Conservation (phyloP, 2,797 vertebrate genomes). For the Coregonus ussuriensis region DNA sequence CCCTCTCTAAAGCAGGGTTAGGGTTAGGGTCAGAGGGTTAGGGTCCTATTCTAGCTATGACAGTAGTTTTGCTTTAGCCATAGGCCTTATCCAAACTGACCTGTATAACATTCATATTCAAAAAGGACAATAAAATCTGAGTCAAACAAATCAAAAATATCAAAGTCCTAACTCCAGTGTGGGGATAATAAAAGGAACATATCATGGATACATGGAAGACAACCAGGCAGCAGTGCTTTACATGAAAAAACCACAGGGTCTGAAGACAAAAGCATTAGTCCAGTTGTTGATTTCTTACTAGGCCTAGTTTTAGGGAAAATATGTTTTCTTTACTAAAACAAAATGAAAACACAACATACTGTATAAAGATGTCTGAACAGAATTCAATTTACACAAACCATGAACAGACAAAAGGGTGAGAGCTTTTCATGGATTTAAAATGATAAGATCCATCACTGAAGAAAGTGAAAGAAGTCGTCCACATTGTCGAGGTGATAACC, state of each 20-base stretch:
- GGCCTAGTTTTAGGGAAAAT: conserved; percentile 24
- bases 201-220: conserved; percentile 28
- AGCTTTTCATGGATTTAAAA: conserved; percentile 41
- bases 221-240: conserved; percentile 64
- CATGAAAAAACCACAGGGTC: conserved; percentile 57
- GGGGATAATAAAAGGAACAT: conserved; percentile 61
- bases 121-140: conserved; percentile 49
- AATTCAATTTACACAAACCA: conserved; percentile 58
- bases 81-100: conserved; percentile 53
- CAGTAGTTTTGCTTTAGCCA: conserved; percentile 77
- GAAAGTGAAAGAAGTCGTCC: background rate
- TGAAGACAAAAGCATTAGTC: conserved; percentile 33
- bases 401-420: conserved; percentile 23
- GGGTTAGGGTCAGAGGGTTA: conserved; percentile 18
- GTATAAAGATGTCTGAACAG: conserved; percentile 53
- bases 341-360: conserved; percentile 68
- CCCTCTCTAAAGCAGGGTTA: conserved; percentile 35
- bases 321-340: conserved; percentile 34
- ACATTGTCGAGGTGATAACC: background rate
- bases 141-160: conserved; percentile 51
- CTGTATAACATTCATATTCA: conserved; percentile 66
- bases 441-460: background rate
- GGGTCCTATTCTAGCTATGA: conserved; percentile 64
- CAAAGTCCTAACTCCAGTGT: conserved; percentile 78
- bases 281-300: conserved; percentile 30